phyloP scores from a whole-genome alignment of 2,113 vertebrate genomes.

The Ceyx cyanopectus region DNA sequence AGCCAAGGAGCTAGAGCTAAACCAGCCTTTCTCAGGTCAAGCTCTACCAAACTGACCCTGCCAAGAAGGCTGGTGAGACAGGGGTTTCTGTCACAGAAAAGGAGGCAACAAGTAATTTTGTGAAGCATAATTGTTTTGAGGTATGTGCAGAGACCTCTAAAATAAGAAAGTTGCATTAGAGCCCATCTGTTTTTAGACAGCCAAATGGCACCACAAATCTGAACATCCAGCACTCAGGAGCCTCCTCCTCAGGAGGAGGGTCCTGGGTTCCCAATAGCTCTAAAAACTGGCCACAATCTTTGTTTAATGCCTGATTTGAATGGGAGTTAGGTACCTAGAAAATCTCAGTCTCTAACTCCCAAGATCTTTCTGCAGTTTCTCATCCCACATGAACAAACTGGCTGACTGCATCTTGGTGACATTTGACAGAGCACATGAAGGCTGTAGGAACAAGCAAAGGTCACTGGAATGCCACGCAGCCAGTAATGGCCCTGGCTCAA shows the following conservation, averaged over 20 bases:
- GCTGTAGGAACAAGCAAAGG: not conserved
- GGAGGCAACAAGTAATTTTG: not conserved
- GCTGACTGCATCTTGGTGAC: not conserved
- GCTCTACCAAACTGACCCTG: not conserved
- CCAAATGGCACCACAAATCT: not conserved
- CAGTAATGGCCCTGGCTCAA: not conserved
- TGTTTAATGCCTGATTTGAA: not conserved
- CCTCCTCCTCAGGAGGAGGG: not conserved
- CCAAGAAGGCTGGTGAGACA: not conserved
- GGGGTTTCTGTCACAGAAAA: not conserved
- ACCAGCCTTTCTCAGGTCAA: not conserved
- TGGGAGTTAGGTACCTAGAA: not conserved
- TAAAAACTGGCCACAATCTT: not conserved
- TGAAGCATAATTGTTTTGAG: not conserved
- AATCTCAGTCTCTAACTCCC: not conserved
- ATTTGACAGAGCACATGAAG: not conserved
- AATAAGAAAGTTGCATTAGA: not conserved
- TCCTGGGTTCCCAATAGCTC: not conserved
- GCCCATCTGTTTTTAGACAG: not conserved
- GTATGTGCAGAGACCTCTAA: not conserved
- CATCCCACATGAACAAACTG: not conserved
- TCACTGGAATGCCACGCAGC: rapidly evolving
- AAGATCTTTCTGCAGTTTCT: not conserved
- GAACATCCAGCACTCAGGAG: not conserved
- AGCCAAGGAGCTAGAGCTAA: not conserved